Evolutionary conservation across 1,140 invertebrate genomes (phyloP).

Genomic region (Riptortus pedestris): DNA sequence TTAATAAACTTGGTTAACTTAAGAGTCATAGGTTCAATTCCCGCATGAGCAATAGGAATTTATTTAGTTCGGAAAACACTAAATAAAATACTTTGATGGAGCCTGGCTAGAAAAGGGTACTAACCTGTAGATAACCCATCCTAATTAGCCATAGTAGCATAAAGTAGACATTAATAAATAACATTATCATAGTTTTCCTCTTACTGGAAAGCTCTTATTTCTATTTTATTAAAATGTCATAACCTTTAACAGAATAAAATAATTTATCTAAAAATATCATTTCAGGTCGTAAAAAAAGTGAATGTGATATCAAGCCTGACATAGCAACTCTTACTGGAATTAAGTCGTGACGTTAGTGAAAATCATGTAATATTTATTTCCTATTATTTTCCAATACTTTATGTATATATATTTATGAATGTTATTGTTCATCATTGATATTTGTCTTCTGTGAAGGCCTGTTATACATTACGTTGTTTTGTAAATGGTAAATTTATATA

Average conservation of each 20-base stretch:
- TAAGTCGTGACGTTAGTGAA: neutral
- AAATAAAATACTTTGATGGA: neutral
- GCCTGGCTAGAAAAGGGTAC: too few species aligned
- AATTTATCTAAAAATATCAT: too few species aligned
- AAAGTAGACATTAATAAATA: neutral
- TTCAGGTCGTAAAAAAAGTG: slow-evolving; percentile 2
- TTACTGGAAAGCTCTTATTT: neutral
- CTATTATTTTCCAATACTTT: neutral
- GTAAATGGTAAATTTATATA: too few species aligned
- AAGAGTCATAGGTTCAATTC: too few species aligned
- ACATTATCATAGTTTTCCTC: neutral
- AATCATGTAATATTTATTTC: neutral
- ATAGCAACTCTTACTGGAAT: neutral
- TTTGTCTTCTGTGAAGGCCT: neutral
- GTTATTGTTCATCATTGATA: neutral
- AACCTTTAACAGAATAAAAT: too few species aligned
- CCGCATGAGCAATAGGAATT: neutral
- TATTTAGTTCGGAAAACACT: neutral
- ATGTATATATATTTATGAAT: neutral
- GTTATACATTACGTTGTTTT: too few species aligned
- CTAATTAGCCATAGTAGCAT: too few species aligned
- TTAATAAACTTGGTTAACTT: too few species aligned
- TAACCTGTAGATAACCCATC: too few species aligned
- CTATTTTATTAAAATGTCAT: neutral
- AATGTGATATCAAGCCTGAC: neutral